Conservation (phyloP, 37 sponge, comb jelly and placozoan species). For the Ephydatia muelleri region DNA sequence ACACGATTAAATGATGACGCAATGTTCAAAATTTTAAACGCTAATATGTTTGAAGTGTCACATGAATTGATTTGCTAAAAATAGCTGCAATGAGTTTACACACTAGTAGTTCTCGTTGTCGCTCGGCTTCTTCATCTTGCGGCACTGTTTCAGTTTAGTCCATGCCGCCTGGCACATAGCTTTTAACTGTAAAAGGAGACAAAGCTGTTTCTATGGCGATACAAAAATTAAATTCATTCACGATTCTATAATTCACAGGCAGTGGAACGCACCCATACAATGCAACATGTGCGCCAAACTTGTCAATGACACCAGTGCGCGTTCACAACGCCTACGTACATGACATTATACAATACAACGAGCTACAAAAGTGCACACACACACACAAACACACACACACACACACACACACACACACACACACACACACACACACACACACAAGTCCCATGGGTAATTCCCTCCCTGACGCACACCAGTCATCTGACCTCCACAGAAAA, state of each 20-base stretch:
- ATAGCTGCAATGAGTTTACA: not conserved
- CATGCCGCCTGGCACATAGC: slow-evolving; percentile 49
- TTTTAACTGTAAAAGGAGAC: slow-evolving; percentile 21
- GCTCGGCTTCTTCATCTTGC: not conserved
- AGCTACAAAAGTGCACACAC: too few species aligned
- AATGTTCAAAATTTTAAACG: not conserved
- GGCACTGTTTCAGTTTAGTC: slow-evolving; percentile 17
- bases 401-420: too few species aligned
- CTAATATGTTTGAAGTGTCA: too few species aligned
- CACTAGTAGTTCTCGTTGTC: not conserved
- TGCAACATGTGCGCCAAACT: not conserved
- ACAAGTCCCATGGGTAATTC: not conserved
- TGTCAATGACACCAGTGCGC: not conserved
- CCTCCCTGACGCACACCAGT: not conserved
- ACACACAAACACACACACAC: too few species aligned
- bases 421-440: too few species aligned
- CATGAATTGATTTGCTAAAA: not conserved
- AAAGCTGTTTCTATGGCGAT: too few species aligned
- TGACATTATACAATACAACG: too few species aligned
- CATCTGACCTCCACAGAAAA: not conserved
- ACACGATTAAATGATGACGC: not conserved
- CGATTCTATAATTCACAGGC: too few species aligned
- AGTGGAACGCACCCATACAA: not conserved
- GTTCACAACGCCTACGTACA: not conserved
- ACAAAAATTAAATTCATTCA: too few species aligned